Evolutionary conservation across 2,888 invertebrate species (phyloP).

Genomic region (Allophyes oxyacanthae): DNA sequence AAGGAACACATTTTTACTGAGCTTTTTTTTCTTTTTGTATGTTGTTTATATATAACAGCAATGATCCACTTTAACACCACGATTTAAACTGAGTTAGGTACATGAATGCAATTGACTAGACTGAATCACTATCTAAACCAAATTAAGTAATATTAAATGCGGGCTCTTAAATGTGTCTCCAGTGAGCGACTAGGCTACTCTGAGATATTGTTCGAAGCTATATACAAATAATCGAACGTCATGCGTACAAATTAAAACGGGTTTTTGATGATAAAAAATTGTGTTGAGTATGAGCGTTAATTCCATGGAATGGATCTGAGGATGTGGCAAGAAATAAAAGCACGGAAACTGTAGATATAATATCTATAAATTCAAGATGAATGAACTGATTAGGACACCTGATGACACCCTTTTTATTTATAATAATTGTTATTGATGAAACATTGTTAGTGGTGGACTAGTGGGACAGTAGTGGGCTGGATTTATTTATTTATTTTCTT

Average conservation of each 20-base stretch:
- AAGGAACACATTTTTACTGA: conserved; percentile 57
- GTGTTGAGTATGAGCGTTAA: conserved; percentile 19
- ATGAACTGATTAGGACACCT: neutral
- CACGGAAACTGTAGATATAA: neutral
- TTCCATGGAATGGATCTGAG: conserved; percentile 9
- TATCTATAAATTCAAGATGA: neutral
- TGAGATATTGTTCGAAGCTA: conserved; percentile 61
- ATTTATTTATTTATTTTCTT: no score
- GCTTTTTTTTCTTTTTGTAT: no score
- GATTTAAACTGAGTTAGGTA: conserved; percentile 7
- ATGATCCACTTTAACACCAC: conserved; percentile 4
- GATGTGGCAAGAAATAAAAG: conserved; percentile 3
- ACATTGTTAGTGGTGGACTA: no score
- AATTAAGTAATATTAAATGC: conserved; percentile 34
- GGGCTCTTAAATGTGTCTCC: conserved; percentile 52
- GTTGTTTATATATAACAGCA: neutral
- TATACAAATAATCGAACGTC: conserved; percentile 65
- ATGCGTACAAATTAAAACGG: conserved; percentile 70
- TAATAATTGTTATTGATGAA: no score
- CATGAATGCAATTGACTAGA: conserved; percentile 39
- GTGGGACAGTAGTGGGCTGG: no score
- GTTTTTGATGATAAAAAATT: conserved; percentile 65
- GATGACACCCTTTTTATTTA: no score
- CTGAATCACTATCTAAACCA: conserved; percentile 19
- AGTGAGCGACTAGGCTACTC: conserved; percentile 61